Evolutionary conservation across 2,797 vertebrate genomes (phyloP).

Genomic region (Enoplosus armatus): DNA sequence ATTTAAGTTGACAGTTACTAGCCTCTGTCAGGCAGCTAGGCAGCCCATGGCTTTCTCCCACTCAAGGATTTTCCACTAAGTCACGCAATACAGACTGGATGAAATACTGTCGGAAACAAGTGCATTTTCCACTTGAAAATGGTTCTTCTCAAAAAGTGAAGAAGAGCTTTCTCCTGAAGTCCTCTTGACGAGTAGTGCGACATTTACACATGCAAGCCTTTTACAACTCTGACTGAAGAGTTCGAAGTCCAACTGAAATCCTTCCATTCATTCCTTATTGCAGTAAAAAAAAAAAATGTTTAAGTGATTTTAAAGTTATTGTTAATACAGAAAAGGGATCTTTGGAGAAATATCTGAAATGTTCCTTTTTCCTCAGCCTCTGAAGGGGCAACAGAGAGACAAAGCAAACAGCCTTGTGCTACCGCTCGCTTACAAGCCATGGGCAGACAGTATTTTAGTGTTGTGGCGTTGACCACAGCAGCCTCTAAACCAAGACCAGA

Average conservation of each 20-base stretch:
- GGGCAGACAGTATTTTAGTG: not conserved
- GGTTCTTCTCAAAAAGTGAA: constrained; percentile 11
- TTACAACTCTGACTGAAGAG: constrained; percentile 12
- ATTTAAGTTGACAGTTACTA: constrained; percentile 49
- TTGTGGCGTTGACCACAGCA: not conserved
- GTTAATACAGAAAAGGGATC: not conserved
- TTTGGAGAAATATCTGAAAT: not conserved
- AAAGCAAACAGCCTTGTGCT: not conserved
- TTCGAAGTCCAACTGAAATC: not conserved
- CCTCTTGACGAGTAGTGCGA: not conserved
- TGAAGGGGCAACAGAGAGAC: not conserved
- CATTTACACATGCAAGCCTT: constrained; percentile 7
- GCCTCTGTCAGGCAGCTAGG: constrained; percentile 31
- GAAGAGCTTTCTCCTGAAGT: not conserved
- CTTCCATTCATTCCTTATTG: not conserved
- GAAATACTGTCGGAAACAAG: constrained; percentile 35
- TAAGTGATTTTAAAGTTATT: not conserved
- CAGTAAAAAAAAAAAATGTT: not conserved
- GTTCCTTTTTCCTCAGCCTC: not conserved
- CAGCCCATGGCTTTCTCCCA: constrained; percentile 34
- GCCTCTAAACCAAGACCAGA: not conserved
- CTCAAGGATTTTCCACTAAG: constrained; percentile 27
- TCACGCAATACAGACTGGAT: constrained; percentile 20
- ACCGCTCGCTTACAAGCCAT: not conserved
- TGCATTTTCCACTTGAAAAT: constrained; percentile 41